phyloP scores from a whole-genome alignment of 2,797 vertebrate genomes.

The Nyctalus aviator region DNA sequence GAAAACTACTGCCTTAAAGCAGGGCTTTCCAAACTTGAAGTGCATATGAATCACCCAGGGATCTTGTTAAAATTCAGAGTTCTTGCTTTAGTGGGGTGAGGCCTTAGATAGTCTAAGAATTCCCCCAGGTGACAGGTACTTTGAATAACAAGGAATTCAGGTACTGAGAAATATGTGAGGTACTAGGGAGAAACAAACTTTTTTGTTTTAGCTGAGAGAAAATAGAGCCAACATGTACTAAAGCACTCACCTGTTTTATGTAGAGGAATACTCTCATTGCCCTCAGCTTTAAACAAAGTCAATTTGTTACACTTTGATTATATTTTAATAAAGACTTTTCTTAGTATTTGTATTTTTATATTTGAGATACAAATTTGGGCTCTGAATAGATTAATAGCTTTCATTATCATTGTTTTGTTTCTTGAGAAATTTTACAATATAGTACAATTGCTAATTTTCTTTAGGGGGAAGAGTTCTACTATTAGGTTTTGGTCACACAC shows the following conservation, averaged over 20 bases:
- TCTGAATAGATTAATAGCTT: neutral
- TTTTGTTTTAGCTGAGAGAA: neutral
- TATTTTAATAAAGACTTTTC: neutral
- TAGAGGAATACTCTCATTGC: neutral
- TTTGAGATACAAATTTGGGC: neutral
- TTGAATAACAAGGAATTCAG: slow-evolving; percentile 11
- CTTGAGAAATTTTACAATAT: neutral
- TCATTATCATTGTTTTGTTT: neutral
- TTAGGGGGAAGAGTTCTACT: neutral
- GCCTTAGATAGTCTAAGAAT: slow-evolving; percentile 5
- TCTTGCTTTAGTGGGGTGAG: neutral
- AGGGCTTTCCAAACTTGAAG: neutral
- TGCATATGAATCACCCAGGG: neutral
- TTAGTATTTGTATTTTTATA: slow-evolving; percentile 23
- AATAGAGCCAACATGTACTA: neutral
- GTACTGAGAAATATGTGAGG: neutral
- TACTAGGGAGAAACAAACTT: neutral
- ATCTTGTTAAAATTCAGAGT: slow-evolving; percentile 32
- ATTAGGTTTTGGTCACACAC: neutral
- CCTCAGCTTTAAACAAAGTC: neutral
- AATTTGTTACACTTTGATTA: neutral
- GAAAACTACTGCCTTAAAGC: neutral
- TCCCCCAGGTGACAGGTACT: neutral
- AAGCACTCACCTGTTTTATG: neutral
- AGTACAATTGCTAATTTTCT: slow-evolving; percentile 4